Base-by-base conservation (phyloP, 37 sponge, comb jelly and placozoan genomes). In the Cladorhizidae sp. region DNA sequence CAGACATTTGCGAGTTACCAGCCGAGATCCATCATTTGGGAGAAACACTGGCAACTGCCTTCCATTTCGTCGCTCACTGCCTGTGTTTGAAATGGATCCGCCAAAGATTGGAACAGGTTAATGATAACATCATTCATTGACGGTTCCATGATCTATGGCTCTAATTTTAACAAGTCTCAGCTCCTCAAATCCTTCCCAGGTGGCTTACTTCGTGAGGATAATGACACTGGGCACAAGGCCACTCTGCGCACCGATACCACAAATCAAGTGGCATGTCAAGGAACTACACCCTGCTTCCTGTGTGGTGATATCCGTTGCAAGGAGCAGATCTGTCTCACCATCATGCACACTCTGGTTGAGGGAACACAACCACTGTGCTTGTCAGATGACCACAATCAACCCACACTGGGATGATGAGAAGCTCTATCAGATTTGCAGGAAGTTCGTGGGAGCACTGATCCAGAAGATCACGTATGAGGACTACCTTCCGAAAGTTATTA, bases 271-370 rank as follows among this genome's bases (percentile, higher is more conserved):
- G 68, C 67, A 14, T 86, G 85, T 40, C 67, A 56, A 26, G 65
- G 67, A 86, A 84, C 75, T 81, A 45, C 9, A 9, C 65, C 58
- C 40, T 93, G 94, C 81, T 89, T 94, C 70, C 38, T 94, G 39
- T 90, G 91, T 28, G 98, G 98, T 29, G 98, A 97, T 42, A 43
- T 78, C n/a, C 85, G 98, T 14, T 85, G 80, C 59, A 97, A 95
- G 57, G 98, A 97, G 63, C 98, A 97, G 80, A 54, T 90, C 35
- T 78, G 75, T 28, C 79, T 97, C 21, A 89, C 91, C 25, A 74
- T 90, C 9, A 92, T 98, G 95, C 99, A 98, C 81, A 98, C 97
- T 96, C 26, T 98, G 90, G 89, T 50, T 98, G 43, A 37, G 99
- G 57, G 95, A 98, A 55, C 99, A 98, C 81, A 98, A 98, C 64